Evolutionary conservation across 2,797 vertebrate species (phyloP), one percentile per base, ranked within the genome.

Genomic region (Chelon labrosus): DNA sequence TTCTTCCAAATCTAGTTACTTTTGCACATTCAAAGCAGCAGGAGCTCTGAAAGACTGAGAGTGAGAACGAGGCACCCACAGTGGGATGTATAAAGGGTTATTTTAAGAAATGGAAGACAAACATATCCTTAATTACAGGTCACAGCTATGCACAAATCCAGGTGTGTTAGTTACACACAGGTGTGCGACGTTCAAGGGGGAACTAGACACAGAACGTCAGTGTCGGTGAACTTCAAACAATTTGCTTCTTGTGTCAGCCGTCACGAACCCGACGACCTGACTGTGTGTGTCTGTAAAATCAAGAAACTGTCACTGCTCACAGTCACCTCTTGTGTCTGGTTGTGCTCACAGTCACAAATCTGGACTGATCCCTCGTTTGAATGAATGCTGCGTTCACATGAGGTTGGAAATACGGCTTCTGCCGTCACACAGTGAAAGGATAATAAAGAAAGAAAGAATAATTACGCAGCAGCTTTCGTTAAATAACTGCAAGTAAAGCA

Each of bases 281-380:
- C 61, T 70, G 42, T 51, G 41, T 72, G 55, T 73, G 25, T 27
- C 57, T 74, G 57, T 74, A 63, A 71, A 79, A 55, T 77, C 67
- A 75, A 79, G 61, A 50, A 58, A 65, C 51, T 6, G 12, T 80
- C 74, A 75, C 20, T 76, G 73, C 76, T 64, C 75, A 82, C 70
- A 65, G 74, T 65, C 14, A 7, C 46, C 53, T 70, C 12, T 66
- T 62, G 11, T 77, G 68, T 77, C 39, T 70, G 25, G 59, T 70
- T 69, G 22, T 59, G 57, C 69, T 75, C 38, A 42, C 39, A n/a
- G 41, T 71, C 55, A 54, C 42, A 77, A 61, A 68, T 75, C 53
- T 77, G 70, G 31, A 75, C 62, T 60, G 67, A 79, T 76, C 58
- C 72, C 68, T 79, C 59, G 65, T 68, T 55, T 60, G 17, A 65